Evolutionary conservation across 2,797 vertebrate genomes (phyloP).

Genomic region (Lophius americanus): DNA sequence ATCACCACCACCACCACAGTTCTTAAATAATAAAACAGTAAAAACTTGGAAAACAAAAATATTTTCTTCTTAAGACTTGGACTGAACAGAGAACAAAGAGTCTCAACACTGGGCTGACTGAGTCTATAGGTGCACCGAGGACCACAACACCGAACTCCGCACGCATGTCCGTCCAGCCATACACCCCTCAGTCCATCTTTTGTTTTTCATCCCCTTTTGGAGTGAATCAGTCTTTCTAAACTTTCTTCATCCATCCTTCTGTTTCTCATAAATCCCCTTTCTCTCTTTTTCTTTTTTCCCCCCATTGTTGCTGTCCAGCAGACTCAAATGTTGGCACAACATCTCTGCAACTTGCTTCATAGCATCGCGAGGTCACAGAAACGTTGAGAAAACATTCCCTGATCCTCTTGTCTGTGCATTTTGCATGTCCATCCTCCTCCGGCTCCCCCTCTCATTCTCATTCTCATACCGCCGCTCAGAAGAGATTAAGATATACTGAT

Average conservation of each 20-base stretch:
- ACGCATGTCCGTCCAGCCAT: constrained; percentile 61
- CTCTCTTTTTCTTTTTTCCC: constrained; percentile 47
- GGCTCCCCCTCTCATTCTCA: constrained; percentile 68
- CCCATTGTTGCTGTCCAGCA: constrained; percentile 81
- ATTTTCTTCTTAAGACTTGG: constrained; percentile 83
- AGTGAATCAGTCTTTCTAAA: constrained; percentile 46
- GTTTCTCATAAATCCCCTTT: constrained; percentile 18
- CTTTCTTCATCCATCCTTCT: constrained; percentile 28
- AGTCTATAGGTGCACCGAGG: constrained; percentile 91
- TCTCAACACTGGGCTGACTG: constrained; percentile 88
- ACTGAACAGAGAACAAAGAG: constrained; percentile 88
- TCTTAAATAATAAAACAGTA: constrained; percentile 86
- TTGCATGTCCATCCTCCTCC: constrained; percentile 77
- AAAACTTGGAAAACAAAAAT: constrained; percentile 91
- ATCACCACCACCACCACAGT: constrained; percentile 73
- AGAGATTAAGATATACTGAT: constrained; percentile 93
- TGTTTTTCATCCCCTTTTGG: constrained; percentile 49
- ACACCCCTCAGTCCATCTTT: constrained; percentile 30
- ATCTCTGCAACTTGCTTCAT: constrained; percentile 78
- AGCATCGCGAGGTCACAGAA: constrained; percentile 77
- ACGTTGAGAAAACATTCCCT: constrained; percentile 81
- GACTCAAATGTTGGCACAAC: constrained; percentile 87
- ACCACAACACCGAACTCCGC: constrained; percentile 81
- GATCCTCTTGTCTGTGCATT: constrained; percentile 80
- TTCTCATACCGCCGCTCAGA: constrained; percentile 67